phyloP scores from a whole-genome alignment of 2,113 vertebrate genomes.

The Caracal caracal region DNA sequence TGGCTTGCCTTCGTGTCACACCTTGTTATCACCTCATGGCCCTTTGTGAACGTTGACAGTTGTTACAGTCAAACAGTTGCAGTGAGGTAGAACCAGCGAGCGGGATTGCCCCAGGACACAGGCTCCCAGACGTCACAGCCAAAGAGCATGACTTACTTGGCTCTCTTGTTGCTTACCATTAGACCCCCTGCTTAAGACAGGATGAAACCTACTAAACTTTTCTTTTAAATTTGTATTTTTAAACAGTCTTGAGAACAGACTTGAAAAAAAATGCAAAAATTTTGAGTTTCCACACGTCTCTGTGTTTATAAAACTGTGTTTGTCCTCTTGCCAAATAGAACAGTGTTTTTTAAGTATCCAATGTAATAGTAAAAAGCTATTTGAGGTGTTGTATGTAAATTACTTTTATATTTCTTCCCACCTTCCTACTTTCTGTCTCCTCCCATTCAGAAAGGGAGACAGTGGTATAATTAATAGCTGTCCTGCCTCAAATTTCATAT shows the following conservation, averaged over 20 bases:
- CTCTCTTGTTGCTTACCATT: not conserved
- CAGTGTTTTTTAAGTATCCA: not conserved
- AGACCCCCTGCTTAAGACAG: not conserved
- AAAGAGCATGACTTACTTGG: not conserved
- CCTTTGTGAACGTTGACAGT: not conserved
- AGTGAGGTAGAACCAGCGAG: not conserved
- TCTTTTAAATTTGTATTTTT: constrained; percentile 8
- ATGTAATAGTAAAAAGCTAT: not conserved
- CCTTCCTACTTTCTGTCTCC: not conserved
- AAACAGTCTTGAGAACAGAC: not conserved
- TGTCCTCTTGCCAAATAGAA: not conserved
- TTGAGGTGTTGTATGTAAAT: constrained; percentile 13
- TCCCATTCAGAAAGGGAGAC: not conserved
- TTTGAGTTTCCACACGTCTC: not conserved
- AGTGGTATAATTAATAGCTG: not conserved
- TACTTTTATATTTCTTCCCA: not conserved
- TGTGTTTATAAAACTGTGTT: not conserved
- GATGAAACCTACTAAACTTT: not conserved
- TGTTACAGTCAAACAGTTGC: not conserved
- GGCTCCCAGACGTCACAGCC: not conserved
- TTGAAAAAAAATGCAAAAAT: not conserved
- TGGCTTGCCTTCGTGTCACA: not conserved
- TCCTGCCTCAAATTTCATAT: not conserved
- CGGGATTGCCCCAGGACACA: not conserved
- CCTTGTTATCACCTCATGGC: too few species aligned